Conservation (phyloP, 1,140 invertebrate genomes). For the Apis florea region DNA sequence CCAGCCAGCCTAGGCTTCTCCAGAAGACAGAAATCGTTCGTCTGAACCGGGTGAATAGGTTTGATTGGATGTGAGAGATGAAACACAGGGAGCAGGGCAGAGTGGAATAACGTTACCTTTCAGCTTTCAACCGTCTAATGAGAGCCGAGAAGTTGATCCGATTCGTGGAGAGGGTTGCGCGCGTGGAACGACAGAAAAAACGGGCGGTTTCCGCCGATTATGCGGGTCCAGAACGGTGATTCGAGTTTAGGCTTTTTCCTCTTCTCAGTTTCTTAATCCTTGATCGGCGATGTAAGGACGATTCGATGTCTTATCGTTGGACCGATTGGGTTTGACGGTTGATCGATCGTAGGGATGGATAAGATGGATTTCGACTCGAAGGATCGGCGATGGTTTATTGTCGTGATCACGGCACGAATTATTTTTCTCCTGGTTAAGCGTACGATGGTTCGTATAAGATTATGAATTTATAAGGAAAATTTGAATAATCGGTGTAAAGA, state of each 20-base stretch:
- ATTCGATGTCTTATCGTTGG: neutral
- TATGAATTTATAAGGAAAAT: no score
- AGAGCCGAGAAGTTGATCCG: constrained; percentile 53
- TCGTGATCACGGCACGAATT: no score
- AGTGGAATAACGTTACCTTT: constrained; percentile 48
- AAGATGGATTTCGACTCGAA: no score
- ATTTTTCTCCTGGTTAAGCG: no score
- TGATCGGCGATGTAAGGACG: neutral
- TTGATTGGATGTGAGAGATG: neutral
- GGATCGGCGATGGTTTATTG: no score
- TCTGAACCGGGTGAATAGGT: neutral
- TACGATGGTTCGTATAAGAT: no score
- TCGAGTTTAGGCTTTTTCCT: neutral
- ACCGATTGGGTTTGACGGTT: neutral
- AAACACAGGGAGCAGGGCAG: neutral
- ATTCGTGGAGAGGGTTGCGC: constrained; percentile 23
- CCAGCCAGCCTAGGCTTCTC: neutral
- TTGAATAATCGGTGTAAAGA: no score
- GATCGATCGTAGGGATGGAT: no score
- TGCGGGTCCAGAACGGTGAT: neutral
- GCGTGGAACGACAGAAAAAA: neutral
- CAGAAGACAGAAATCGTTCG: constrained; percentile 2
- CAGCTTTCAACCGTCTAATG: constrained; percentile 42
- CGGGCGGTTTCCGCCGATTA: constrained; percentile 17
- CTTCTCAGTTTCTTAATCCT: constrained; percentile 3